Evolutionary conservation across 2,113 vertebrate species (phyloP).

Genomic region (Telmatochromis sp.): DNA sequence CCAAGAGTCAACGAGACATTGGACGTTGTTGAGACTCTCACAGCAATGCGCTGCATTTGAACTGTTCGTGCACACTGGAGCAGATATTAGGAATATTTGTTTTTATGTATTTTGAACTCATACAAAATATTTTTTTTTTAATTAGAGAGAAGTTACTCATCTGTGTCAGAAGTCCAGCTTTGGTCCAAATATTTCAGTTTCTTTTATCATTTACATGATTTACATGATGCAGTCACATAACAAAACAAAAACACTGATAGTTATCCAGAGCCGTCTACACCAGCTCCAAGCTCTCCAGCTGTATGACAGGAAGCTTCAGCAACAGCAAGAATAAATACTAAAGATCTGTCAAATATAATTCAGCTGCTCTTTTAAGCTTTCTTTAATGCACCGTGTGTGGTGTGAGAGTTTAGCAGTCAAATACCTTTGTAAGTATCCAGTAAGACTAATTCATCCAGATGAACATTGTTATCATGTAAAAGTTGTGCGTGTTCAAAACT

Average conservation of each 20-base stretch:
- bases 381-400: accelerated
- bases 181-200: neutral
- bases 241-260: neutral
- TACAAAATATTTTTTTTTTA: neutral
- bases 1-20: neutral
- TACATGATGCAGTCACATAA: neutral
- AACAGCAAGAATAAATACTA: neutral
- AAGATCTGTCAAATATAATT: neutral
- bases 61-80: neutral
- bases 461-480: neutral
- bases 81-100: neutral
- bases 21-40: neutral
- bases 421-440: neutral
- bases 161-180: neutral
- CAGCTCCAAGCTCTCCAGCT: neutral
- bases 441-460: neutral
- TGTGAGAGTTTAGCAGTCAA: neutral
- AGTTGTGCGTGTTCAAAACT: neutral
- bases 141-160: neutral
- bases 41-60: neutral
- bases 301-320: neutral
- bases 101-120: neutral
- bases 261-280: neutral
- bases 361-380: neutral
- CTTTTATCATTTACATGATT: neutral